These are phyloP conservation scores for Saccostrea cuccullata DNA, from an alignment of 1,140 invertebrate genomes.

Conservation along the genomic window DNA sequence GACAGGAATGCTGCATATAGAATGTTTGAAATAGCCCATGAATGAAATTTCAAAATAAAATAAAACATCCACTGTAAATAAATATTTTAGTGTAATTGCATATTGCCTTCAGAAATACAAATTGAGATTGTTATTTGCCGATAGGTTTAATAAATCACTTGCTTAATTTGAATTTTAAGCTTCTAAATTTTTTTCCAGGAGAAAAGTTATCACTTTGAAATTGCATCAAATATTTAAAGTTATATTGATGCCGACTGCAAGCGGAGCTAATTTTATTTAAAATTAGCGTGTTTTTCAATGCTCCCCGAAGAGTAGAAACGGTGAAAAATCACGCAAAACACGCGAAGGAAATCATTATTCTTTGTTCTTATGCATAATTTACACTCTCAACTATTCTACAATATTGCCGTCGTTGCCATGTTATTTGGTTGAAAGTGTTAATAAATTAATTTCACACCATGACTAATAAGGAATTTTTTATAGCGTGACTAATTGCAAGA, in stretches of 20 bases:
- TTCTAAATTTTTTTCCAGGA: not conserved
- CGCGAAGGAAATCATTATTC: conserved; percentile 28
- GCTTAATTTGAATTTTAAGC: not conserved
- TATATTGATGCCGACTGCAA: not conserved
- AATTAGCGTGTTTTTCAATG: not conserved
- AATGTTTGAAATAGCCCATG: no score
- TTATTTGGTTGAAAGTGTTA: not conserved
- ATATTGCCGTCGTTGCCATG: not conserved
- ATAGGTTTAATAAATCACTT: not conserved
- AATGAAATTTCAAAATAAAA: no score
- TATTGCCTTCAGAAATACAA: no score
- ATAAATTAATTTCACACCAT: conserved; percentile 29
- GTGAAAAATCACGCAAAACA: conserved; percentile 10
- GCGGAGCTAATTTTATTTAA: not conserved
- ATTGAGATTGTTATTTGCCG: no score
- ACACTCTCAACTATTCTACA: not conserved
- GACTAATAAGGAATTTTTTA: conserved; percentile 4
- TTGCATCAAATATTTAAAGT: not conserved
- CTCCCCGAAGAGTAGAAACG: not conserved
- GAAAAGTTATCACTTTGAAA: not conserved
- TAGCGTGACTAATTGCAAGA: conserved; percentile 10
- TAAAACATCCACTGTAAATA: no score
- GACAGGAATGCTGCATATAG: not conserved
- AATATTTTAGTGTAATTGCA: no score
- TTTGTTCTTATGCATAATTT: conserved; percentile 35